Evolutionary conservation across 1,140 invertebrate genomes (phyloP), one percentile per base, ranked within the genome.

Genomic region (Helicoverpa armigera): DNA sequence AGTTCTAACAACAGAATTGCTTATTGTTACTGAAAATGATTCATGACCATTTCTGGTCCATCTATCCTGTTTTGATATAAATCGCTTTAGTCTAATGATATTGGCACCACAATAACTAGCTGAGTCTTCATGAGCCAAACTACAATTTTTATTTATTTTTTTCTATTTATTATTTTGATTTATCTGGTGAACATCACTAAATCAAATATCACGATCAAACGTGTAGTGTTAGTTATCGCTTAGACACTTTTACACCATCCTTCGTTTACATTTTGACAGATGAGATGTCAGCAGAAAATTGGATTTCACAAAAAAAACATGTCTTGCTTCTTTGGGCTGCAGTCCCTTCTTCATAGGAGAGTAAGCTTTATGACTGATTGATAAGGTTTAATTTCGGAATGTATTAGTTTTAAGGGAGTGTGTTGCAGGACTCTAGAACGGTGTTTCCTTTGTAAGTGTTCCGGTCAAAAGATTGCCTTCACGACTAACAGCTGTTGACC

Each of bases 221-320:
- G 23, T 23, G 14, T 50, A 61, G 14, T 61, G 58, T 58, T 50
- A 4, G 54, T 75, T 60, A 60, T 50, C 43, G 56, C 56, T 75
- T 61, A 75, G 73, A 75, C 43, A 75, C 58, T 75, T 75, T 75
- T 75, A 75, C 54, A 75, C 50, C 56, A 75, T 58, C 73, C 87
- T 82, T 75, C 83, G 84, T 85, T 89, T 83, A 85, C 82, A 85
- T 89, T 88, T 92, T 86, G 92, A 95, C 94, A 94, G 91, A 93
- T 94, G 89, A 94, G 88, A 93, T 91, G 94, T 93, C 94, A 93
- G 91, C 92, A 94, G 92, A 94, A 95, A 95, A 94, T 95, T 94
- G 94, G 94, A 94, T 95, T 95, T 94, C 84, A 90, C 90, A 95
- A 93, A 92, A 94, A 94, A 95, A 95, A 95, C 91, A 95, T 92